Evolutionary conservation across 2,888 invertebrate species (phyloP).

Genomic region (Drosophila siamana): DNA sequence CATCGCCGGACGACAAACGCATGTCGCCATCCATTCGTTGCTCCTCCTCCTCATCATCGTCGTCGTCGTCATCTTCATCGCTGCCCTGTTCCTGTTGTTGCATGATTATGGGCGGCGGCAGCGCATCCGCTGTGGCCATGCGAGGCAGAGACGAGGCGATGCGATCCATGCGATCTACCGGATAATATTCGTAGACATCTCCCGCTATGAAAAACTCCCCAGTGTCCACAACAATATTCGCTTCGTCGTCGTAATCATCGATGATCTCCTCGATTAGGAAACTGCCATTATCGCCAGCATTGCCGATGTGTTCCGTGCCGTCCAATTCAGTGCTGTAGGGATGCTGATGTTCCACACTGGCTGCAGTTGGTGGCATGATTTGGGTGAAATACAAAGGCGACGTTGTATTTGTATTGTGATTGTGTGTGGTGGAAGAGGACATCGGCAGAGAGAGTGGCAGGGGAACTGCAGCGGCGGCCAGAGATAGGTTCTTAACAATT

Average conservation of each 20-base stretch:
- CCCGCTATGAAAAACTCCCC: slow-evolving; percentile 82
- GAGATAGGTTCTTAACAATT: slow-evolving; percentile 81
- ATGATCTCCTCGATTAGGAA: slow-evolving; percentile 81
- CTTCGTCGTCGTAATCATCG: slow-evolving; percentile 81
- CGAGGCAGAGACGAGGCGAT: slow-evolving; percentile 50
- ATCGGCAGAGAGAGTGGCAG: slow-evolving; percentile 38
- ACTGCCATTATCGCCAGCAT: slow-evolving; percentile 68
- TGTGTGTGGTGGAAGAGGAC: slow-evolving; percentile 43
- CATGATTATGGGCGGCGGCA: slow-evolving; percentile 82
- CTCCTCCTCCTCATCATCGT: slow-evolving; percentile 43
- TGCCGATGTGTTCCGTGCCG: slow-evolving; percentile 66
- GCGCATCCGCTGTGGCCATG: slow-evolving; percentile 70
- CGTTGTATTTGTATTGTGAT: slow-evolving; percentile 57
- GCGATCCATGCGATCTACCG: slow-evolving; percentile 71
- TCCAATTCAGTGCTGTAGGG: slow-evolving; percentile 72
- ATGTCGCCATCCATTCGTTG: slow-evolving; percentile 53
- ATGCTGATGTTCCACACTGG: slow-evolving; percentile 68
- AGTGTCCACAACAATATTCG: slow-evolving; percentile 79
- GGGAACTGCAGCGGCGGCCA: slow-evolving; percentile 79
- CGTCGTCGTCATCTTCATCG: slow-evolving; percentile 66
- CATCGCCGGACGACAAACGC: slow-evolving; percentile 62
- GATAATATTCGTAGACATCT: slow-evolving; percentile 80
- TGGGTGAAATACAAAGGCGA: slow-evolving; percentile 79
- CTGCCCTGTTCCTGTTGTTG: slow-evolving; percentile 70
- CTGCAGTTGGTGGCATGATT: slow-evolving; percentile 60